phyloP scores from a whole-genome alignment of 2,797 vertebrate genomes.

The Xenopus petersii region DNA sequence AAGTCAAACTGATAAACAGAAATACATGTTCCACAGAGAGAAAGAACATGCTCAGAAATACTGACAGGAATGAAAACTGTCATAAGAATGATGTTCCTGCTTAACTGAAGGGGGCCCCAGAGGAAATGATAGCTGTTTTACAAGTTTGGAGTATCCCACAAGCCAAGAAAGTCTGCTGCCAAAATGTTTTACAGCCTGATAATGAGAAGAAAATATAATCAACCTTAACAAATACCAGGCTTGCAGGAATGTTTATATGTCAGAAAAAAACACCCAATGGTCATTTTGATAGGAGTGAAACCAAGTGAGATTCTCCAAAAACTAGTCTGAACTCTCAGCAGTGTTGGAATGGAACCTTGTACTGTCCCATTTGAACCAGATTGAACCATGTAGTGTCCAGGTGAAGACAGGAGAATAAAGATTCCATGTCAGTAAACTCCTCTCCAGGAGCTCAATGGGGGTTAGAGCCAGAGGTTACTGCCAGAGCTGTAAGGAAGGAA shows the following conservation, averaged over 20 bases:
- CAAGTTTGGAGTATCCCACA: neutral
- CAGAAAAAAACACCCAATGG: constrained; percentile 4
- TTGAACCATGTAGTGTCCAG: constrained; percentile 2
- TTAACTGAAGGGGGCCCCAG: neutral
- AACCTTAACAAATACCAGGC: constrained; percentile 38
- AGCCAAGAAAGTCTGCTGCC: constrained; percentile 27
- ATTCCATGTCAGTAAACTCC: constrained; percentile 2
- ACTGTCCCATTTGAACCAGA: neutral
- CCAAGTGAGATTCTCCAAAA: neutral
- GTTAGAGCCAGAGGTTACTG: constrained; percentile 1
- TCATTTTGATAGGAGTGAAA: constrained; percentile 1
- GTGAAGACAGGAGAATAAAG: constrained; percentile 18
- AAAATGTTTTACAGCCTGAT: constrained; percentile 40
- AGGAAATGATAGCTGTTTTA: too few relatives aligned
- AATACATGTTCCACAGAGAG: too few relatives aligned
- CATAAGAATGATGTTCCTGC: neutral
- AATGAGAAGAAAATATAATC: constrained; percentile 23
- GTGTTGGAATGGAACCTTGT: neutral
- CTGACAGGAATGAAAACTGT: constrained; percentile 7
- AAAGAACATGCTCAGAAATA: neutral
- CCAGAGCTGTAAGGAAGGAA: constrained; percentile 12
- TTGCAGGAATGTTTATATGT: constrained; percentile 16
- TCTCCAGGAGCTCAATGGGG: constrained; percentile 2
- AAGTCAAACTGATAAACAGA: neutral
- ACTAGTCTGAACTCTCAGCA: neutral